Evolutionary conservation across 2,888 invertebrate species (phyloP), one percentile per base, ranked within the genome.

Genomic region (Laothoe populi): DNA sequence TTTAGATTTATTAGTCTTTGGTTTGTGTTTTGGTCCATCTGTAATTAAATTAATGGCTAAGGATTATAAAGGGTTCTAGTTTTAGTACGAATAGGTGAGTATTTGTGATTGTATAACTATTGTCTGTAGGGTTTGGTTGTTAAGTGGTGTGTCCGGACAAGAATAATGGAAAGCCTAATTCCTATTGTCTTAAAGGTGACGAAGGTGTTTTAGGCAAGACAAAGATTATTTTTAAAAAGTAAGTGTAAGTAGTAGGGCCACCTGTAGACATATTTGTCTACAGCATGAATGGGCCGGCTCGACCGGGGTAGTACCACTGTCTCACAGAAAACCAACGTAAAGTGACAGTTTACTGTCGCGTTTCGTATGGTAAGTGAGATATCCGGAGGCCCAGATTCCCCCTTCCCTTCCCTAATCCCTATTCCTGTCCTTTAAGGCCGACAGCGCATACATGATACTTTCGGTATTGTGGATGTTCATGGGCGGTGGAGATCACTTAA

Each of bases 31-130:
- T 19, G 53, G 53, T 53, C 31, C 31, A 53, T 53, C 31, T 53
- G 31, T 53, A 53, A 53, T 53, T 53, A 53, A 53, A 53, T 35
- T 11, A 53, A 53, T 53, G 35, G 35, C 16, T 19, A 19, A 8
- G 53, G 53, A 53, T 53, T 53, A 53, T 13, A 24, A 23, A 53
- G 53, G 35, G 31, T 19, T 53, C 31, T 19, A 31, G 53, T 31
- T 53, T 19, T 38, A 10, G 38, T 4, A 10, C 19, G 44, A 44
- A 1, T 19, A 19, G 7, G 19, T n/a, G 38, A 38, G 13, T 31
- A 31, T 13, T 38, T 38, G 13, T 13, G 38, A 38, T 38, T 38
- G 44, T 44, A 19, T 44, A 19, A 4, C 5, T 16, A 42, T 42
- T 42, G 44, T 44, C 44, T 44, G 8, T 44, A 4, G 8, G 19